Percentiles rank a stretch among this genome's conserved stretches.
Conservation (phyloP, 1,140 invertebrate species). For the Chironomus tepperi region DNA sequence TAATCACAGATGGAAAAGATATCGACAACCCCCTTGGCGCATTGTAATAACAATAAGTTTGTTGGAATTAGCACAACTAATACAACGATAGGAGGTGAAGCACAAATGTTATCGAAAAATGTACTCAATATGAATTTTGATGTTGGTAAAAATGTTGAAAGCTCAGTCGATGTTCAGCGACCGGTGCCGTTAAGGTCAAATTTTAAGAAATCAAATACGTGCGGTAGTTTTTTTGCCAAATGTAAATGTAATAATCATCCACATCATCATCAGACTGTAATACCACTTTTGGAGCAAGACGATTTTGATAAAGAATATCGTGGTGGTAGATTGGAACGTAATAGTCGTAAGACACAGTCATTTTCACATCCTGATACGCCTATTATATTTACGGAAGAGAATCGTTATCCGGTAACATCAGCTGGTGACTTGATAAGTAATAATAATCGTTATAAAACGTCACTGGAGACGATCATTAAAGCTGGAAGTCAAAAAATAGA, state of each 20-base stretch:
- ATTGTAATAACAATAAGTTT: not conserved
- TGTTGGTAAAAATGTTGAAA: not conserved
- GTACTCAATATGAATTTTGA: not conserved
- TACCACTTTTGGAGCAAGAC: slow-evolving; percentile 21
- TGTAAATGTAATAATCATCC: slow-evolving; percentile 22
- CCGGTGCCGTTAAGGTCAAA: not conserved
- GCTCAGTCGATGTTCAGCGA: not conserved
- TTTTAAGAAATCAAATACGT: slow-evolving; percentile 28
- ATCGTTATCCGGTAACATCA: slow-evolving; percentile 27
- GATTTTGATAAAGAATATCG: slow-evolving; percentile 1
- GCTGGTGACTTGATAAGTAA: slow-evolving; percentile 23
- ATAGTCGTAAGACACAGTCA: slow-evolving; percentile 27
- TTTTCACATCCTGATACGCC: slow-evolving; percentile 30
- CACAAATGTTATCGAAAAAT: not conserved
- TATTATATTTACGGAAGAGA: slow-evolving; percentile 30
- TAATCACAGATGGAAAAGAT: slow-evolving; percentile 17
- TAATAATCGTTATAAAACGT: not conserved
- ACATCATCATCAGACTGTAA: slow-evolving; percentile 13
- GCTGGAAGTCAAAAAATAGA: slow-evolving; percentile 25
- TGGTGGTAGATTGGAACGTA: not conserved
- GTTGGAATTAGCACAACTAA: slow-evolving; percentile 10
- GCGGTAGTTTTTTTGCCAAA: slow-evolving; percentile 30
- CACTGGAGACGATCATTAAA: slow-evolving; percentile 24
- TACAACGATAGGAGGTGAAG: not conserved
- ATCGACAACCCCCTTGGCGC: slow-evolving; percentile 16